A percentile compares a stretch with the other conserved stretches of the same genome.
Evolutionary conservation across 2,113 vertebrate species (phyloP).

Genomic region (Leucoraja erinaceus): DNA sequence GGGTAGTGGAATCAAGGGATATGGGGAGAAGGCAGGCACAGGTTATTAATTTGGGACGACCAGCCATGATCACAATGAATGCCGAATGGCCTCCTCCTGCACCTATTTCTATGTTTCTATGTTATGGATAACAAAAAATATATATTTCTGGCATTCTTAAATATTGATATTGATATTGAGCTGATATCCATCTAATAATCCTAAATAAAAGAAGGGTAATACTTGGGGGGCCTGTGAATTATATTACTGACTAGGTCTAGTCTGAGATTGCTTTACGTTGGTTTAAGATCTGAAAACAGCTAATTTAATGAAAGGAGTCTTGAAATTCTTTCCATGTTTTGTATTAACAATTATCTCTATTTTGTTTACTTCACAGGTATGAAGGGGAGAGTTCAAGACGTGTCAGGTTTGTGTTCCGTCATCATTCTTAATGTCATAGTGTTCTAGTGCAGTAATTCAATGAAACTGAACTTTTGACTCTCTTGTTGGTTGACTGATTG

Average conservation of each 20-base stretch:
- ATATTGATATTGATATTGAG: not conserved
- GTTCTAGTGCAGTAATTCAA: not conserved
- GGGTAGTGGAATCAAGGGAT: no score
- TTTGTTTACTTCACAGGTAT: conserved; percentile 55
- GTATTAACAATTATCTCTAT: not conserved
- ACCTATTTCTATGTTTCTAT: not conserved
- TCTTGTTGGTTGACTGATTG: not conserved
- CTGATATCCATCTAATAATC: not conserved
- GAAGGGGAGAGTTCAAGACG: conserved; percentile 62
- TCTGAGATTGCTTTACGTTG: not conserved
- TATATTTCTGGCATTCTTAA: no score
- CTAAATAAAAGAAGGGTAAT: not conserved
- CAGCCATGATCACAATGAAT: no score
- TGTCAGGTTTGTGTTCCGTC: conserved; percentile 59
- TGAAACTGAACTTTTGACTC: conserved; percentile 41
- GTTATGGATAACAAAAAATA: no score
- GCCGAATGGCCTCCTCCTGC: no score
- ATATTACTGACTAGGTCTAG: not conserved
- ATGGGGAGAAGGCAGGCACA: no score
- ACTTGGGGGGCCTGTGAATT: not conserved
- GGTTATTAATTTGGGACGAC: no score
- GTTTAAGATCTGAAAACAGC: not conserved
- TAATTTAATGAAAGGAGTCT: not conserved
- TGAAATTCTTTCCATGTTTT: not conserved
- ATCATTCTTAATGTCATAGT: conserved; percentile 20